Evolutionary conservation across 2,888 invertebrate genomes (phyloP).

Genomic region (Aphelenchoides bicaudatus): DNA sequence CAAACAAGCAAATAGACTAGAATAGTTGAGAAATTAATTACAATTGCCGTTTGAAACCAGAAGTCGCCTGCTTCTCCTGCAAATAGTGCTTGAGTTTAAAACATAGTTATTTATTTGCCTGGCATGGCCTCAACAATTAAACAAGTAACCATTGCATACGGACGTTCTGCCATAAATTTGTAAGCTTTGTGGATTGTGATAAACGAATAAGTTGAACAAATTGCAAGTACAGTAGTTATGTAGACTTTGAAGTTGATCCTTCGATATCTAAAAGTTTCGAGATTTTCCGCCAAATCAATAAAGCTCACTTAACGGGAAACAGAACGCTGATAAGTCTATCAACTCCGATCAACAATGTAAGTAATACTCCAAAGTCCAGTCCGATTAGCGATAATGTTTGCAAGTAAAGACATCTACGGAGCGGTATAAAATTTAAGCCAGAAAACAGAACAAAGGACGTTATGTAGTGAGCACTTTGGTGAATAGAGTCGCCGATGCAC

Average conservation of each 20-base stretch:
- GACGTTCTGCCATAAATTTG: not conserved
- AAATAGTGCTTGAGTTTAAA: no score
- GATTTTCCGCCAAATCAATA: no score
- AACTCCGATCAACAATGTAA: constrained; percentile 14
- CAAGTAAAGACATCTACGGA: constrained; percentile 1
- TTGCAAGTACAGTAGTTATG: not conserved
- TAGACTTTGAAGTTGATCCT: no score
- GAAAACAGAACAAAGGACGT: constrained; percentile 9
- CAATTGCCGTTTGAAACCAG: not conserved
- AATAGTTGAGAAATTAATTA: no score
- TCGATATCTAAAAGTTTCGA: no score
- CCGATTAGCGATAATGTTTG: constrained; percentile 18
- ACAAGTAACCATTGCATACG: not conserved
- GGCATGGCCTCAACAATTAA: not conserved
- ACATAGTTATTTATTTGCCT: no score
- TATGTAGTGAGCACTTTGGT: constrained; percentile 2
- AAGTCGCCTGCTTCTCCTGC: not conserved
- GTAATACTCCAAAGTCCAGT: constrained; percentile 18
- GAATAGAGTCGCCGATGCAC: not conserved
- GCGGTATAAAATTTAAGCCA: constrained; percentile 14
- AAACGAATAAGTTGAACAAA: not conserved
- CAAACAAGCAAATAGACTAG: no score
- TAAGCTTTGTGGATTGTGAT: not conserved
- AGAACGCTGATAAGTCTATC: constrained; percentile 17
- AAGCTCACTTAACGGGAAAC: constrained; percentile 1